These are phyloP conservation scores for Urosaurus nigricauda DNA, from an alignment of 2,797 vertebrate species.

Conservation along the genomic window DNA sequence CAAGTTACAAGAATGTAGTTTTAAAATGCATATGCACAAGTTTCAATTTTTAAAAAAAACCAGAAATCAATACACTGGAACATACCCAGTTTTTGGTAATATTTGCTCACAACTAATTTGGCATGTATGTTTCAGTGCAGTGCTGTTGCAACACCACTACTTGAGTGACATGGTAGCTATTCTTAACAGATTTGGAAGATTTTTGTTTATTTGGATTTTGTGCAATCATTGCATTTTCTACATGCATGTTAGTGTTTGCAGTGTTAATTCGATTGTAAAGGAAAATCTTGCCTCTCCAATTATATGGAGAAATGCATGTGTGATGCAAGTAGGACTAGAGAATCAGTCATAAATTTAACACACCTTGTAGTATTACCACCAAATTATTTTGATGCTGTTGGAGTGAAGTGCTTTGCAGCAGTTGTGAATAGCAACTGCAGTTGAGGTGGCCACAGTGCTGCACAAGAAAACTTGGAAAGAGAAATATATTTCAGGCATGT, in stretches of 20 bases:
- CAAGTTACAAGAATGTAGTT: too few species aligned
- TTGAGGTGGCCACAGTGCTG: neutral
- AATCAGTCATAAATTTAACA: neutral
- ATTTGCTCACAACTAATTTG: conserved; percentile 21
- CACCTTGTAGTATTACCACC: too few species aligned
- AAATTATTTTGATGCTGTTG: neutral
- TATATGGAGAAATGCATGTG: neutral
- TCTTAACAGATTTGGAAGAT: neutral
- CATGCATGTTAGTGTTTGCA: neutral
- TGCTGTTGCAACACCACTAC: neutral
- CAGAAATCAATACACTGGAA: too few species aligned
- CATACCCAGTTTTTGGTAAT: neutral
- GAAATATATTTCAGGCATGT: neutral
- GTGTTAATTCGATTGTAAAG: neutral
- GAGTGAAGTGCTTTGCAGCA: neutral
- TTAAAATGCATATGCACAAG: too few species aligned
- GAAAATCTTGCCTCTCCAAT: neutral
- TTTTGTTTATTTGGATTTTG: neutral
- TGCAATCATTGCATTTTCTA: neutral
- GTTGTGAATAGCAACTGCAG: neutral
- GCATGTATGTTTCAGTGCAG: neutral
- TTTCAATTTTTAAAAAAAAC: too few species aligned
- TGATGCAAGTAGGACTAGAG: neutral
- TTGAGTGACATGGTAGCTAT: neutral
- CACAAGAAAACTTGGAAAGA: neutral